Percentiles rank a stretch among this genome's conserved stretches.
phyloP scores from a whole-genome alignment of 1,140 invertebrate genomes.

The Eupeodes corollae region DNA sequence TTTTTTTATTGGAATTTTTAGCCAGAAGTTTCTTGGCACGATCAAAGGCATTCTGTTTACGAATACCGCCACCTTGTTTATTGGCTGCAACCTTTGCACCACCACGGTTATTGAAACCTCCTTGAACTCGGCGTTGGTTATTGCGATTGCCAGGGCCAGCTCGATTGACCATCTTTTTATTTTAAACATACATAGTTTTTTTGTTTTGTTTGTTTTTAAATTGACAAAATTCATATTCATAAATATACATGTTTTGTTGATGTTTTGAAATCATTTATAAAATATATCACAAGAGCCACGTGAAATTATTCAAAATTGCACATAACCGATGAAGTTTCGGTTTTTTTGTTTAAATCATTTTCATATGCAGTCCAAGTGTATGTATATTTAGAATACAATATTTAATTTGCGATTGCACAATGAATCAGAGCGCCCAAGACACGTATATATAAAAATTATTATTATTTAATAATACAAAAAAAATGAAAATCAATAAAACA shows the following conservation, averaged over 20 bases:
- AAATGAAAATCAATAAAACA: neutral
- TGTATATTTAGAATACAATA: neutral
- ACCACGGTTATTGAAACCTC: slow-evolving; percentile 37
- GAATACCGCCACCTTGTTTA: slow-evolving; percentile 36
- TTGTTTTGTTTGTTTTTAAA: slow-evolving; percentile 5
- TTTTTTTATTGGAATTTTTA: slow-evolving; percentile 39
- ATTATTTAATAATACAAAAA: neutral
- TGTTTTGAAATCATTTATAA: slow-evolving; percentile 1
- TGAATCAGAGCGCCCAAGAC: neutral
- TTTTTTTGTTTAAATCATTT: too few relatives aligned
- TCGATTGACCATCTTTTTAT: slow-evolving; percentile 35
- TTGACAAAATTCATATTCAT: neutral
- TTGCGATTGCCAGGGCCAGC: slow-evolving; percentile 36
- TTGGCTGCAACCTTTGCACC: slow-evolving; percentile 28
- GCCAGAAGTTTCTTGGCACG: slow-evolving; percentile 39
- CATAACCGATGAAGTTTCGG: too few relatives aligned
- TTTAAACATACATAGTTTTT: neutral
- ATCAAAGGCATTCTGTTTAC: slow-evolving; percentile 39
- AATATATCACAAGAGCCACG: neutral
- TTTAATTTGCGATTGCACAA: neutral
- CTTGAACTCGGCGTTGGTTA: slow-evolving; percentile 37
- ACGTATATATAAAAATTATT: neutral
- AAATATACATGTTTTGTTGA: neutral
- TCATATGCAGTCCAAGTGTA: too few relatives aligned
- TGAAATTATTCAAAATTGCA: too few relatives aligned